A percentile compares a stretch with the other conserved stretches of the same genome.
Evolutionary conservation across 1,140 invertebrate species (phyloP).

Genomic region (Psix sp.): DNA sequence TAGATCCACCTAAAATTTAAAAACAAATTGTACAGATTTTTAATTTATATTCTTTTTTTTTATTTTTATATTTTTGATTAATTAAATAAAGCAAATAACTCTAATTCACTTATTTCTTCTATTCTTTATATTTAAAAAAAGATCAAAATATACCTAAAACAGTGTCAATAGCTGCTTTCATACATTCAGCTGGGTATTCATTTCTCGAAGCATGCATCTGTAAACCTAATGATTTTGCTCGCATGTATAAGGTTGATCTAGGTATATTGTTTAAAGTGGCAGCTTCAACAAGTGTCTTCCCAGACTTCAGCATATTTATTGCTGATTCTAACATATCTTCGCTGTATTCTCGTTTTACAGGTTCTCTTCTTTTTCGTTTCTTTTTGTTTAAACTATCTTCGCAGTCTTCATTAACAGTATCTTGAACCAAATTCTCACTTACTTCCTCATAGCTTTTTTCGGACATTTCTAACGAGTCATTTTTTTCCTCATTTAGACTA

Average conservation of each 20-base stretch:
- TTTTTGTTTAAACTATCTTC: conserved; percentile 49
- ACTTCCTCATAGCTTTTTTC: conserved; percentile 17
- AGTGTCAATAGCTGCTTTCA: conserved; percentile 74
- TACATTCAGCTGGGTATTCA: conserved; percentile 74
- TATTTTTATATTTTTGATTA: no score
- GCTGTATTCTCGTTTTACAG: conserved; percentile 69
- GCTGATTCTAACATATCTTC: conserved; percentile 72
- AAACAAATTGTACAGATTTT: neutral
- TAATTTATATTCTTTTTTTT: no score
- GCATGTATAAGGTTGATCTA: conserved; percentile 75
- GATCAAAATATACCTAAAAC: conserved; percentile 70
- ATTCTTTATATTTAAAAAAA: no score
- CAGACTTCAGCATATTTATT: conserved; percentile 71
- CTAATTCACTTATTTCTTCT: no score
- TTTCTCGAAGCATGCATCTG: conserved; percentile 71
- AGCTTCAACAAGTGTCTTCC: conserved; percentile 72
- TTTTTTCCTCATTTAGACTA: neutral
- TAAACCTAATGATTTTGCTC: conserved; percentile 73
- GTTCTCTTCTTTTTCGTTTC: conserved; percentile 66
- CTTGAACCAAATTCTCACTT: conserved; percentile 15
- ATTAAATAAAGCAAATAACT: neutral
- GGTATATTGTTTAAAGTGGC: conserved; percentile 73
- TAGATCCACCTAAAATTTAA: conserved; percentile 69
- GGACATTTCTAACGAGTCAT: neutral
- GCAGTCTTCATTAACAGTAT: neutral